Percentiles rank a stretch among this genome's conserved stretches.
Conservation (phyloP, 1,140 invertebrate species). For the Hycleus cichorii region DNA sequence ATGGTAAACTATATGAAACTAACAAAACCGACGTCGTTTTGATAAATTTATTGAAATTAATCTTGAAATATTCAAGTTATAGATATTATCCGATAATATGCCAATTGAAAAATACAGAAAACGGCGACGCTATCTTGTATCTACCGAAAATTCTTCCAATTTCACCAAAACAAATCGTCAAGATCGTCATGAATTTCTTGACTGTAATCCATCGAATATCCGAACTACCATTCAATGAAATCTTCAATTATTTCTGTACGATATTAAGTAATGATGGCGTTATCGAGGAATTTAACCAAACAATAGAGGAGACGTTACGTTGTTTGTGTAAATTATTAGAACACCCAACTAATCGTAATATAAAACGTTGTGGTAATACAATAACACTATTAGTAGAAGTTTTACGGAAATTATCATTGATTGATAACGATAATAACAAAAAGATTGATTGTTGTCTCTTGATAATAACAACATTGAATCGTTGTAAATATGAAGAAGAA, state of each 20-base stretch:
- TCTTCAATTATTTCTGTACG: slow-evolving; percentile 27
- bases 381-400: slow-evolving; percentile 26
- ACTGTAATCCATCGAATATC: slow-evolving; percentile 25
- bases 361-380: slow-evolving; percentile 19
- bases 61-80: slow-evolving; percentile 32
- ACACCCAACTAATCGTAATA: slow-evolving; percentile 26
- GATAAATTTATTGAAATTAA: slow-evolving; percentile 28
- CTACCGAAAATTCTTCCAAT: slow-evolving; percentile 27
- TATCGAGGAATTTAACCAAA: slow-evolving; percentile 13
- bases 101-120: slow-evolving; percentile 29
- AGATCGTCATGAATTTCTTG: slow-evolving; percentile 36
- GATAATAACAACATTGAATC: slow-evolving; percentile 29
- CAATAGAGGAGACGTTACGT: slow-evolving; percentile 28
- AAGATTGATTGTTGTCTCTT: slow-evolving; percentile 25
- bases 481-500: slow-evolving; percentile 30
- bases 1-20: slow-evolving; percentile 23
- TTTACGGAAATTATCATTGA: slow-evolving; percentile 14
- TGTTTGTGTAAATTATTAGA: slow-evolving; percentile 31
- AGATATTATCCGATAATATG: slow-evolving; percentile 25
- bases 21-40: slow-evolving; percentile 28
- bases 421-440: not conserved
- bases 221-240: slow-evolving; percentile 33
- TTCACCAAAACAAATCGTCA: slow-evolving; percentile 28
- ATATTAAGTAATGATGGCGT: slow-evolving; percentile 12
- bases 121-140: slow-evolving; percentile 29